These are phyloP conservation scores for Paguma larvata DNA, from an alignment of 2,797 vertebrate genomes.

Conservation along the genomic window DNA sequence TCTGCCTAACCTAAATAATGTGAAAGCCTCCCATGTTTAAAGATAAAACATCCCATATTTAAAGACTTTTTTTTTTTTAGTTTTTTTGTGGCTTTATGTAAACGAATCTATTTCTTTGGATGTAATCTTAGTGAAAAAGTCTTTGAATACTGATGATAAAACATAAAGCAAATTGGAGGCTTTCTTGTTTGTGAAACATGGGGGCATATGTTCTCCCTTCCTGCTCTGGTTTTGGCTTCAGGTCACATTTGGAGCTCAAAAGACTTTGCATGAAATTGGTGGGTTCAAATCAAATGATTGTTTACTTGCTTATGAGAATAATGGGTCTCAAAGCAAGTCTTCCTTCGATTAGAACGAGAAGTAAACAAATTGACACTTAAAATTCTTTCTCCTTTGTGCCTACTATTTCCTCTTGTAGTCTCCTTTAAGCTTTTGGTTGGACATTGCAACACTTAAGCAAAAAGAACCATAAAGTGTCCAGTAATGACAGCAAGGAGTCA, in stretches of 20 bases:
- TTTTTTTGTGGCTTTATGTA: conserved; percentile 37
- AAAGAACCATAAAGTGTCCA: conserved; percentile 38
- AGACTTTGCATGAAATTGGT: conserved; percentile 21
- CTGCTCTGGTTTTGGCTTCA: background rate
- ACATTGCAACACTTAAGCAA: conserved; percentile 4
- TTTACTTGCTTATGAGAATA: conserved; percentile 52
- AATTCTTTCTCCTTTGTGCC: background rate
- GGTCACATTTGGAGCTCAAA: conserved; percentile 61
- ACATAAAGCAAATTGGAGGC: background rate
- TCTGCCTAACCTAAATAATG: background rate
- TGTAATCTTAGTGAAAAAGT: conserved; percentile 38
- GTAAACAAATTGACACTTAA: background rate
- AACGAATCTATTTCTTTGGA: background rate
- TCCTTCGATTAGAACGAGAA: conserved; percentile 11
- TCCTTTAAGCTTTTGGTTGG: conserved; percentile 52
- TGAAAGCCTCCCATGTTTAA: conserved; percentile 27
- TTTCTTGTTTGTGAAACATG: background rate
- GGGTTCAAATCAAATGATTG: conserved; percentile 8
- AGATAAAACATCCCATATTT: conserved; percentile 14
- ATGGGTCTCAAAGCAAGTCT: conserved; percentile 40
- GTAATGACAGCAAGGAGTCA: background rate
- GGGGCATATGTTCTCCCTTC: background rate
- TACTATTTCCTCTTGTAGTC: background rate
- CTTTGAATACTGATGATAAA: background rate
- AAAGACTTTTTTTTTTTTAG: background rate